A percentile compares a stretch with the other conserved stretches of the same genome.
phyloP scores from a whole-genome alignment of 2,113 vertebrate species.

The Bolborhynchus lineola region DNA sequence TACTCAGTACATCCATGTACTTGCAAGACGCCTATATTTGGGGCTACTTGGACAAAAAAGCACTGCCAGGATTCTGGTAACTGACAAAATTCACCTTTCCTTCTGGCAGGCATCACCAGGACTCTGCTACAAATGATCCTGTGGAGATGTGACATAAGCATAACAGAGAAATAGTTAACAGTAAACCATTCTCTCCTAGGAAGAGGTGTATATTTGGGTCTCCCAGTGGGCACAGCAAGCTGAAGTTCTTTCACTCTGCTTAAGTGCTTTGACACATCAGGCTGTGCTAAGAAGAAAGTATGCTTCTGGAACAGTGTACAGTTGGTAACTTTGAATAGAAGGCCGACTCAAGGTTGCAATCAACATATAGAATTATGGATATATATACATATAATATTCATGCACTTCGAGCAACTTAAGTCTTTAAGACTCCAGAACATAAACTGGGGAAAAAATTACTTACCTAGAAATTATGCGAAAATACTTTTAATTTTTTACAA shows the following conservation, averaged over 20 bases:
- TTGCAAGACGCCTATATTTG: not conserved
- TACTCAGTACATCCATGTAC: not conserved
- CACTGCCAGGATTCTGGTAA: not conserved
- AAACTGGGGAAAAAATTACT: not conserved
- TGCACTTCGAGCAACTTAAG: not conserved
- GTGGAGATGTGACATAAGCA: not conserved
- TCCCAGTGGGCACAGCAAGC: not conserved
- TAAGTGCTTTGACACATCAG: not conserved
- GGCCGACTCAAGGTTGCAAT: not conserved
- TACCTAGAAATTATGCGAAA: not conserved
- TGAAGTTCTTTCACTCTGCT: not conserved
- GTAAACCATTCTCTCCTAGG: not conserved
- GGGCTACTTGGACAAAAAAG: not conserved
- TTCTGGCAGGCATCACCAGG: not conserved
- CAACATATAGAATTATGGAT: not conserved
- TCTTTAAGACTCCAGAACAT: not conserved
- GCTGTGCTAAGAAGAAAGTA: not conserved
- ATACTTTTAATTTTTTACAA: not conserved
- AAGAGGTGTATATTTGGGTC: not conserved
- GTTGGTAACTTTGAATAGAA: not conserved
- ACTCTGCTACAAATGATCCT: not conserved
- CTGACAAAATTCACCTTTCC: not conserved
- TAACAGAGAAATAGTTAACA: not conserved
- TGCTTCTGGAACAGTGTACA: not conserved
- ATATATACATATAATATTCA: not conserved